Conservation (phyloP, 2,888 invertebrate species). For the Apodemia mormo region DNA sequence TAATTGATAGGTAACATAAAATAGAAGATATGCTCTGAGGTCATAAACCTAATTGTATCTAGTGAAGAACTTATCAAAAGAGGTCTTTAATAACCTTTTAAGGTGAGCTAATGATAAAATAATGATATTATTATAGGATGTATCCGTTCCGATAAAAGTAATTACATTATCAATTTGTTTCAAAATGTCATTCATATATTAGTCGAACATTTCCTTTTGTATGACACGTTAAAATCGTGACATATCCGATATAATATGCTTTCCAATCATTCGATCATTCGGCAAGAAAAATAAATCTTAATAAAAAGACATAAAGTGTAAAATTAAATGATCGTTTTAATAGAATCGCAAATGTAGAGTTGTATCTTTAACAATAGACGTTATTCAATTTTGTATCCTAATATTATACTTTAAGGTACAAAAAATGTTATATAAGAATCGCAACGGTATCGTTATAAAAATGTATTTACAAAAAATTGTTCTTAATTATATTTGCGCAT, state of each 20-base stretch:
- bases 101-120: background rate
- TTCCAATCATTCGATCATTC: constrained; percentile 7
- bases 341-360: background rate
- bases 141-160: background rate
- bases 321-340: background rate
- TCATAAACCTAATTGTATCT: background rate
- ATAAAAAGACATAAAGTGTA: background rate
- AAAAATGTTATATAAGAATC: background rate
- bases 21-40: no score
- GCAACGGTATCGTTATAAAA: background rate
- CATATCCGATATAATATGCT: constrained; percentile 26
- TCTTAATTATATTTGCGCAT: constrained; percentile 41
- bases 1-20: no score
- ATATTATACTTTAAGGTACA: background rate
- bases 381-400: constrained; percentile 2
- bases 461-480: constrained; percentile 6
- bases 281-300: constrained; percentile 20
- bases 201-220: constrained; percentile 28
- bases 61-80: background rate
- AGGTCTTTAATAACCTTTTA: background rate
- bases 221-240: constrained; percentile 29
- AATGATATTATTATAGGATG: constrained; percentile 6
- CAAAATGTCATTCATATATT: constrained; percentile 9
- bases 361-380: background rate
- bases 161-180: constrained; percentile 7